Evolutionary conservation across 2,888 invertebrate species (phyloP).

Genomic region (Drosophila villosipedis): DNA sequence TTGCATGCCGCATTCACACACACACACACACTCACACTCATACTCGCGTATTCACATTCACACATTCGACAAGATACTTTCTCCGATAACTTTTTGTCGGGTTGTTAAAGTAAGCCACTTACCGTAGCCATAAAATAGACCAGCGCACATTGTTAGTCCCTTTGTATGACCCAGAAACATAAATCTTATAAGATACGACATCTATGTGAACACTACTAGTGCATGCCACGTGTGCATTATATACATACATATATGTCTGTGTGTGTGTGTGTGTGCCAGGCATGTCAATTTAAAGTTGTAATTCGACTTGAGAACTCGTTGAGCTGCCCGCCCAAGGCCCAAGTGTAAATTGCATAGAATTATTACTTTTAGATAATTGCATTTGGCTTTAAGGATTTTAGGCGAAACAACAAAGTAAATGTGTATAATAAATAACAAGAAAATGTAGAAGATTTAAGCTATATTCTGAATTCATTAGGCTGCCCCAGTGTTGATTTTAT

Average conservation of each 20-base stretch:
- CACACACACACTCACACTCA: conserved; percentile 28
- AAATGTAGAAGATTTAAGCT: neutral
- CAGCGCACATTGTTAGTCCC: conserved; percentile 51
- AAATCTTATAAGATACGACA: conserved; percentile 51
- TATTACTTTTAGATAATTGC: conserved; percentile 34
- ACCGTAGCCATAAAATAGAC: conserved; percentile 61
- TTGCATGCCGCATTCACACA: conserved; percentile 30
- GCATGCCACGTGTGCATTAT: conserved; percentile 10
- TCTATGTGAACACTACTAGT: conserved; percentile 14
- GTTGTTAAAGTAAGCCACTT: conserved; percentile 68
- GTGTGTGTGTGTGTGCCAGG: conserved; percentile 23
- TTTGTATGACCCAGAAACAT: conserved; percentile 55
- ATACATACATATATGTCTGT: neutral
- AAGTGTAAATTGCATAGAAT: conserved; percentile 30
- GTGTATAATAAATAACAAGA: neutral
- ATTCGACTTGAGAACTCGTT: conserved; percentile 51
- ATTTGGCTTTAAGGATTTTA: conserved; percentile 13
- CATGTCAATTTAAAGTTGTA: conserved; percentile 70
- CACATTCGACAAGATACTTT: conserved; percentile 27
- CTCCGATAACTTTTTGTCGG: conserved; percentile 43
- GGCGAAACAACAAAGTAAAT: neutral
- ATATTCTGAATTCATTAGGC: neutral
- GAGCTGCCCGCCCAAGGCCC: conserved; percentile 26
- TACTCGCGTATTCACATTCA: conserved; percentile 1
- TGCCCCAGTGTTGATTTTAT: neutral